Percentiles rank a stretch among this genome's conserved stretches.
Evolutionary conservation across 1,140 invertebrate species (phyloP).

Genomic region (Drosophila athabasca): DNA sequence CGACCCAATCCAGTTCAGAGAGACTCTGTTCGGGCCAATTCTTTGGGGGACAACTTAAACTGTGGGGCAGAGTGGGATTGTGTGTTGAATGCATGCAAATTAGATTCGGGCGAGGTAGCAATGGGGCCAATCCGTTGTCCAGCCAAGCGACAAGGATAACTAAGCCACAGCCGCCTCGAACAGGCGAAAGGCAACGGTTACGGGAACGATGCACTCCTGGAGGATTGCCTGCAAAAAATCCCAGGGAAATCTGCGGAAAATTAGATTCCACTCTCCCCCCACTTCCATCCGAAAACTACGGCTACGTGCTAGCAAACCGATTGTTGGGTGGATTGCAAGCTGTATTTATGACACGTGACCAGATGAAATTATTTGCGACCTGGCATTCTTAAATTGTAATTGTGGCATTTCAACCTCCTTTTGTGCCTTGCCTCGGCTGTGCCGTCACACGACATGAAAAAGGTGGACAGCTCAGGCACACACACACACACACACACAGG

Average conservation of each 20-base stretch:
- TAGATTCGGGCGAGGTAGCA: constrained; percentile 53
- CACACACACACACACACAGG: constrained; percentile 16
- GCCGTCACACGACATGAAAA: constrained; percentile 51
- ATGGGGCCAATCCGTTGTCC: constrained; percentile 42
- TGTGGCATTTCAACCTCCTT: constrained; percentile 24
- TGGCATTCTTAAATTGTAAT: constrained; percentile 45
- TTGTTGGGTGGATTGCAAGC: constrained; percentile 10
- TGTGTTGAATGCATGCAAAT: constrained; percentile 53
- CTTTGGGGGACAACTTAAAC: constrained; percentile 40
- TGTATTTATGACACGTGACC: constrained; percentile 55
- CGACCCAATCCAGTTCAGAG: constrained; percentile 7
- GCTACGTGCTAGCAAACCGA: constrained; percentile 35
- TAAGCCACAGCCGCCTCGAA: constrained; percentile 30
- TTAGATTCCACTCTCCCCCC: constrained; percentile 48
- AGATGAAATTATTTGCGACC: constrained; percentile 43
- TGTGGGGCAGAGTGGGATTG: constrained; percentile 5
- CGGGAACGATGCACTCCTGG: constrained; percentile 15
- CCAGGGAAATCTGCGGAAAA: constrained; percentile 68
- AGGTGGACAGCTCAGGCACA: constrained; percentile 58
- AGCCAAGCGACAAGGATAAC: constrained; percentile 58
- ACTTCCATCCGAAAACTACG: constrained; percentile 14
- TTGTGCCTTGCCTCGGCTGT: constrained; percentile 11
- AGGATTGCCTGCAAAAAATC: constrained; percentile 44
- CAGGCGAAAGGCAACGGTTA: neutral
- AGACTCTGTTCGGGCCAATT: constrained; percentile 12